Percentiles rank a stretch among this genome's conserved stretches.
phyloP scores from a whole-genome alignment of 2,797 vertebrate genomes.

The Synaphobranchus kaupii region DNA sequence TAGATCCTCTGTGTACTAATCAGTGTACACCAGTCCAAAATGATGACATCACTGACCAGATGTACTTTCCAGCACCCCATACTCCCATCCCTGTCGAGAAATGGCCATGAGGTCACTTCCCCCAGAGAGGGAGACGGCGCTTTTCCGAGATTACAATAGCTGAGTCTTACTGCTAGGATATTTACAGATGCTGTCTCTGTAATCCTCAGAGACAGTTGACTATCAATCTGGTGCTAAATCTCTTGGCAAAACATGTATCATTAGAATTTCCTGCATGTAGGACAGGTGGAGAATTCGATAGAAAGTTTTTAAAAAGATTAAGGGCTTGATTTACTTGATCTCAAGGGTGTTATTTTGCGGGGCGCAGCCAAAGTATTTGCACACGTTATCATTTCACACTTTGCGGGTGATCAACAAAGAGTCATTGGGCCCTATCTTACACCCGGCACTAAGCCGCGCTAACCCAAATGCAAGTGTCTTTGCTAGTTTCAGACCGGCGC shows the following conservation, averaged over 20 bases:
- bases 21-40: constrained; percentile 20
- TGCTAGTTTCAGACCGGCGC: too few relatives aligned
- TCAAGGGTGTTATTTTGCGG: too few relatives aligned
- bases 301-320: too few relatives aligned
- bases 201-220: constrained; percentile 19
- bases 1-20: constrained; percentile 25
- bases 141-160: constrained; percentile 35
- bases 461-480: too few relatives aligned
- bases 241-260: constrained; percentile 18
- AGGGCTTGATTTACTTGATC: too few relatives aligned
- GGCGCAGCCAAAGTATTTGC: too few relatives aligned
- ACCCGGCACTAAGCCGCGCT: too few relatives aligned
- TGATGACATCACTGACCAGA: constrained; percentile 45
- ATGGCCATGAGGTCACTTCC: constrained; percentile 48
- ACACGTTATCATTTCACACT: too few relatives aligned
- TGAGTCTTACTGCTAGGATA: constrained; percentile 34
- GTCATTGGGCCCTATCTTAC: too few relatives aligned
- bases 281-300: not conserved
- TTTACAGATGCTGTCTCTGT: constrained; percentile 19
- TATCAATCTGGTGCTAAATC: constrained; percentile 2
- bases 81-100: constrained; percentile 33
- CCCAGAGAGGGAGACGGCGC: constrained; percentile 24
- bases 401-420: too few relatives aligned
- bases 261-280: constrained; percentile 8
- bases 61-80: constrained; percentile 31